Base-by-base conservation (phyloP, 1,140 invertebrate species). In the Halictus rubicundus region DNA sequence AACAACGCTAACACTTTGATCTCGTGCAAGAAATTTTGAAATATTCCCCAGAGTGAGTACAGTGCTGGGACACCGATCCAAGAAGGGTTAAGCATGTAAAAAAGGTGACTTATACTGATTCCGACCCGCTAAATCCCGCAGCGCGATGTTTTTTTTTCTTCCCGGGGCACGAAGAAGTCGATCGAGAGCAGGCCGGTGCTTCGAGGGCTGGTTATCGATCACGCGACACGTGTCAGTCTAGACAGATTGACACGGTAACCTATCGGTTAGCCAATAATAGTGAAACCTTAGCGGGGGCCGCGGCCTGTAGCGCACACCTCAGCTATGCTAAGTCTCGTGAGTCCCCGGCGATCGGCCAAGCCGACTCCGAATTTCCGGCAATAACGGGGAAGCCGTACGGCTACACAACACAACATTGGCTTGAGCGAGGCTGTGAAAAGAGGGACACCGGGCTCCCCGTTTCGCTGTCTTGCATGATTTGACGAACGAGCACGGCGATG, bases 221-320 rank as follows among this genome's bases (percentile, higher is more conserved):
- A 80, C 39, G 49, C 52, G 66, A 83, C 78, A 87, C 85, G 81
- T 72, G 77, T 63, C 74, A 74, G 78, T 87, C 88, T 80, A 89
- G 84, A 88, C 87, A 79, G 82, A 81, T 71, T 90, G 89, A 90
- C 89, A 90, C 82, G 83, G 88, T 90, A 88, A 90, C 90, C 89
- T 88, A 78, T 82, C 72, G 80, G 83, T 88, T 88, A 87, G 88
- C 85, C 89, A 89, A 90, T 90, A 90, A 89, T 86, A 88, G 77
- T 68, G 89, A 90, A 90, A 86, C 89, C 90, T 86, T 89, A 89
- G 64, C 76, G 37, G 66, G 25, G 61, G 37, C 69, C 71, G 32
- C 71, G 61, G 54, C 21, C 66, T 78, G 66, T 84, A 70, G 68
- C 68, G 19, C 60, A 80, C 69, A 80, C 71, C 81, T 74, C 57